Evolutionary conservation across 1,140 invertebrate genomes (phyloP), one percentile per base, ranked within the genome.

Genomic region (Whitmania pigra): DNA sequence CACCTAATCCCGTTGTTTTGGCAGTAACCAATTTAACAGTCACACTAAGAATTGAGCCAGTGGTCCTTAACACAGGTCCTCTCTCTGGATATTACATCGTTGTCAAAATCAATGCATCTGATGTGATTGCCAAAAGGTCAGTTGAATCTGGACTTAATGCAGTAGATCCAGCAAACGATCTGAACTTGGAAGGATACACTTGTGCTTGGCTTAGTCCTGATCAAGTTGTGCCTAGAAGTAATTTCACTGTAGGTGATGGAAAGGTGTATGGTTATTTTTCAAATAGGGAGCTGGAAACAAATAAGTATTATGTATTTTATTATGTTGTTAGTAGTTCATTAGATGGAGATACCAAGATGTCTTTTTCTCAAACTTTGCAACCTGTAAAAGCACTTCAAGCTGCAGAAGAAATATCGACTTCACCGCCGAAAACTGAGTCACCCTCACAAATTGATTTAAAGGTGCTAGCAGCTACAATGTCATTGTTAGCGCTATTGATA

Each of bases 261-360:
- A 67, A 72, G 31, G 53, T 27, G 2, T 79, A 78, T 67, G 76
- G 74, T 17, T 17, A 29, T 2, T 76, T 75, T 68, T 53, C 53
- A 5, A 80, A 81, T 70, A 67, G 53, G n/a, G 72, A 75, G 3
- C 71, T 81, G 66, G 53, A 53, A n/a, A 70, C 43, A 25, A 70
- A 63, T 20, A 22, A 63, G 57, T 63, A 63, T 63, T 63, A 63
- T 63, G 57, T 63, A 13, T 63, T 63, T 63, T 63, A 63, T n/a
- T 63, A 63, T 63, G 57, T 63, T 22, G 57, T 63, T 31, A 63
- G 13, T n/a, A 63, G 57, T 63, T 18, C 57, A 15, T 13, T 63
- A 18, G 57, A 63, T 31, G 57, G 57, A 22, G 54, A 75, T 9
- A 78, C 77, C 20, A 79, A 78, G 66, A 73, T 73, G 20, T 75